Evolutionary conservation across 2,113 vertebrate genomes (phyloP), one percentile per base, ranked within the genome.

Genomic region (Andinoacara biseriatus): DNA sequence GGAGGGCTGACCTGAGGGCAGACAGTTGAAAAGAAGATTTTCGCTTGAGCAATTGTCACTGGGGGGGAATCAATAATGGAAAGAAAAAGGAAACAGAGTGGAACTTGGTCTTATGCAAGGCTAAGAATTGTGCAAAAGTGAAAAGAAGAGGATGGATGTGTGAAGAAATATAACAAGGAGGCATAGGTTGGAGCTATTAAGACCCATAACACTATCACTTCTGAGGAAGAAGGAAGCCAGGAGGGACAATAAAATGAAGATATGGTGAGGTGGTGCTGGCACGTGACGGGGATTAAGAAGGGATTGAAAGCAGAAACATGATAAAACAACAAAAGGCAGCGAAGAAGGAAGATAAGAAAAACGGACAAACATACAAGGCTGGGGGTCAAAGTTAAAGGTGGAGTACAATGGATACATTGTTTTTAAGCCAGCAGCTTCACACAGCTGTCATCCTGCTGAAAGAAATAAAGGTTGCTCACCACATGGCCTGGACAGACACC

Each of bases 401-500:
- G 24, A 11, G n/a, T 22, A n/a, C 22, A 76, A 49, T 35, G 29
- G 15, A 54, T 31, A 26, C 7, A 67, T 60, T 24, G 5, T 29
- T 29, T 65, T 35, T 7, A 46, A 43, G 67, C 26, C 60, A 20
- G 26, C 7, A 83, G 24, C 76, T 61, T 79, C 10, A 72, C 49
- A 20, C 13, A 40, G 69, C 49, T 10, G 46, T 72, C 67, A 31
- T 58, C 58, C 20, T 9, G 15, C 10, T 63, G 46, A 31, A 17
- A n/a, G 11, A 57, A 61, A 57, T 2, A 43, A 63, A 52, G 49
- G 26, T 17, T 60, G 29, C 97, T 97, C 89, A 99, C 98, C 98
- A 99, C 98, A 99, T 99, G 61, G 98, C 98, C 92, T 99, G 98
- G 13, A 99, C 98, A 1, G 98, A 99, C 20, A 99, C 98, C 0